Conservation (phyloP, 2,888 invertebrate genomes). For the Drosophila mayaguana region DNA sequence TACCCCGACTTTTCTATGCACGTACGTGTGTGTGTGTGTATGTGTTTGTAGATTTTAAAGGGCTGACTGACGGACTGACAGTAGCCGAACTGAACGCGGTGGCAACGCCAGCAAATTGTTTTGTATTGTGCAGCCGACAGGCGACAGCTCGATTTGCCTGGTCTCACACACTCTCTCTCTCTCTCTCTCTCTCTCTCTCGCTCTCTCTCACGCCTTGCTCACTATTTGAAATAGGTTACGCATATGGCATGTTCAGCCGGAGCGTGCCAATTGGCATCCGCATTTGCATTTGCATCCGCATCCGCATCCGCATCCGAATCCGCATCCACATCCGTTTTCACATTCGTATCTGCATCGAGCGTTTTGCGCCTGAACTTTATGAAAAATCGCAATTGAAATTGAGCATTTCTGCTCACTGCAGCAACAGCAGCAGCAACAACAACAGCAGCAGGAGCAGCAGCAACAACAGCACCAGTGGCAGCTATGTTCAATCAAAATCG, state of each 20-base stretch:
- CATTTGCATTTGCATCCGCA: slow-evolving; percentile 32
- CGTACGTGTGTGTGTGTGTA: slow-evolving; percentile 12
- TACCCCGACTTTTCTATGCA: slow-evolving; percentile 75
- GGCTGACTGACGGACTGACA: slow-evolving; percentile 48
- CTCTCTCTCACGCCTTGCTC: slow-evolving; percentile 21
- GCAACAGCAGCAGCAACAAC: slow-evolving; percentile 13
- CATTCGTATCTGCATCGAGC: slow-evolving; percentile 23
- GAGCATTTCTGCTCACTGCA: slow-evolving; percentile 33
- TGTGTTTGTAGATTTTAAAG: slow-evolving; percentile 53
- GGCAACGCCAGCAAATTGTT: slow-evolving; percentile 72
- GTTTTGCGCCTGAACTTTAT: slow-evolving; percentile 45
- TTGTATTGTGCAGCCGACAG: slow-evolving; percentile 70
- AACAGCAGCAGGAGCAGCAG: not conserved
- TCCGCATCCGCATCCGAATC: slow-evolving; percentile 25
- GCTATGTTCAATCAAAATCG: slow-evolving; percentile 66
- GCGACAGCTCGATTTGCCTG: slow-evolving; percentile 77
- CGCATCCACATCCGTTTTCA: slow-evolving; percentile 8
- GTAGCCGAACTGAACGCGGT: slow-evolving; percentile 23
- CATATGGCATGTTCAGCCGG: slow-evolving; percentile 58
- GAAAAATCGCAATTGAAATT: slow-evolving; percentile 52
- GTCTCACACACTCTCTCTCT: slow-evolving; percentile 21
- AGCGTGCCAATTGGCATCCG: slow-evolving; percentile 70
- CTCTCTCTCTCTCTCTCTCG: slow-evolving; percentile 23
- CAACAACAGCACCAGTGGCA: not conserved
- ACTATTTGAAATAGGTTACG: slow-evolving; percentile 74